phyloP scores from a whole-genome alignment of 1,140 invertebrate species.

The Macrostomum lignano region DNA sequence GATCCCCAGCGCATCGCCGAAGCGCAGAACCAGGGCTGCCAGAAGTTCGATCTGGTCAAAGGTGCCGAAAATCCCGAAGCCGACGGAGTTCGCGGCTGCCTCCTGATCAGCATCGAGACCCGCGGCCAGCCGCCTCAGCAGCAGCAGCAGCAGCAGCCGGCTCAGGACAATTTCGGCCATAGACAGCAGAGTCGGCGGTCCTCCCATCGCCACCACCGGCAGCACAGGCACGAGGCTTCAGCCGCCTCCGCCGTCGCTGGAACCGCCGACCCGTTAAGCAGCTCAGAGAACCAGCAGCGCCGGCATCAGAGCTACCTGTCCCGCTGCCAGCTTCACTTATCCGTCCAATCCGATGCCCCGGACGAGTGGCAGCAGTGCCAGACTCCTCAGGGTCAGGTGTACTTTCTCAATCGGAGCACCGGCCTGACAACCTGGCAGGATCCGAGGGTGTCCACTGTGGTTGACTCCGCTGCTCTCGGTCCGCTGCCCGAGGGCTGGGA shows the following conservation, averaged over 20 bases:
- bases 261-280: too few relatives aligned
- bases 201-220: conserved; percentile 11
- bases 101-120: conserved; percentile 18
- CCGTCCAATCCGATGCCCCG: too few relatives aligned
- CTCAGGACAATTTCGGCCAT: not conserved
- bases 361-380: conserved; percentile 79
- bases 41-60: too few relatives aligned
- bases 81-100: too few relatives aligned
- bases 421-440: conserved; percentile 78
- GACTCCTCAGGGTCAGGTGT: conserved; percentile 76
- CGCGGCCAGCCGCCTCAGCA: too few relatives aligned
- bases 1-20: too few relatives aligned
- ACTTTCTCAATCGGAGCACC: conserved; percentile 77
- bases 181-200: conserved; percentile 9
- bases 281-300: conserved; percentile 29
- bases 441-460: conserved; percentile 29
- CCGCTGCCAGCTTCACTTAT: conserved; percentile 34
- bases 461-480: conserved; percentile 48
- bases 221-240: too few relatives aligned
- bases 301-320: conserved; percentile 31
- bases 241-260: too few relatives aligned
- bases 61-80: too few relatives aligned
- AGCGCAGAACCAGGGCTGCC: too few relatives aligned
- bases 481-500: conserved; percentile 84
- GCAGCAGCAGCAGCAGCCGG: conserved; percentile 9